Percentiles rank a stretch among this genome's conserved stretches.
These are phyloP conservation scores for Drosophila maculinotata DNA, from an alignment of 2,888 invertebrate genomes.

Conservation along the genomic window DNA sequence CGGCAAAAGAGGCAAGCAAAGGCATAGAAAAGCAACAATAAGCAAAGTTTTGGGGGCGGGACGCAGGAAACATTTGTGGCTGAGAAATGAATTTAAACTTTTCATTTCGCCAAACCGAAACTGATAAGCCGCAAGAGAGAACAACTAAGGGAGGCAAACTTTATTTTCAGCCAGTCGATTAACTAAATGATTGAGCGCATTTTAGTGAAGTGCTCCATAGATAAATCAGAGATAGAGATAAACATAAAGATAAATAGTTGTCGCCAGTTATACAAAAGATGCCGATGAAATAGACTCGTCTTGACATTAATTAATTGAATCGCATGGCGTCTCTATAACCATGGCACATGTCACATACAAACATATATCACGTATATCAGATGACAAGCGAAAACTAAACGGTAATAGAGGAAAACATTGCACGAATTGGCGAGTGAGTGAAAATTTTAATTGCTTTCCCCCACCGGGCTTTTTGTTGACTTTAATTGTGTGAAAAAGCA, in stretches of 20 bases:
- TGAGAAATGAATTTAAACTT: slow-evolving; percentile 62
- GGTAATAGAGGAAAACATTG: slow-evolving; percentile 41
- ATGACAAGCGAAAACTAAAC: slow-evolving; percentile 39
- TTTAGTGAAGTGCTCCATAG: slow-evolving; percentile 62
- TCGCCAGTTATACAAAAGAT: slow-evolving; percentile 1
- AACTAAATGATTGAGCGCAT: slow-evolving; percentile 63
- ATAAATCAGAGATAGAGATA: slow-evolving; percentile 46
- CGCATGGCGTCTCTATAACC: slow-evolving; percentile 16
- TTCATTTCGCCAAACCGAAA: slow-evolving; percentile 24
- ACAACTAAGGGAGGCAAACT: neutral
- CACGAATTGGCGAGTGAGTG: slow-evolving; percentile 45
- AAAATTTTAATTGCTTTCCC: slow-evolving; percentile 72
- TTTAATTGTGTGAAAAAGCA: slow-evolving; percentile 81
- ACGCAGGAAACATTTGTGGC: slow-evolving; percentile 44
- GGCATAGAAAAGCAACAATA: slow-evolving; percentile 11
- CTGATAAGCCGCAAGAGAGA: neutral
- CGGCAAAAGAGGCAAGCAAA: slow-evolving; percentile 27
- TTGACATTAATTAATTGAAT: slow-evolving; percentile 65
- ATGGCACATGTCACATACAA: slow-evolving; percentile 18
- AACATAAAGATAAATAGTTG: no score
- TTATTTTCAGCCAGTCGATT: slow-evolving; percentile 39
- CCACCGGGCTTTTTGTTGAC: slow-evolving; percentile 64
- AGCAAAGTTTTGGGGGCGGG: slow-evolving; percentile 11
- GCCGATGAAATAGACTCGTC: slow-evolving; percentile 15
- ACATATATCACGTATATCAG: slow-evolving; percentile 36